A percentile compares a stretch with the other conserved stretches of the same genome.
Conservation (phyloP, 2,113 vertebrate species). For the Gallinago media region DNA sequence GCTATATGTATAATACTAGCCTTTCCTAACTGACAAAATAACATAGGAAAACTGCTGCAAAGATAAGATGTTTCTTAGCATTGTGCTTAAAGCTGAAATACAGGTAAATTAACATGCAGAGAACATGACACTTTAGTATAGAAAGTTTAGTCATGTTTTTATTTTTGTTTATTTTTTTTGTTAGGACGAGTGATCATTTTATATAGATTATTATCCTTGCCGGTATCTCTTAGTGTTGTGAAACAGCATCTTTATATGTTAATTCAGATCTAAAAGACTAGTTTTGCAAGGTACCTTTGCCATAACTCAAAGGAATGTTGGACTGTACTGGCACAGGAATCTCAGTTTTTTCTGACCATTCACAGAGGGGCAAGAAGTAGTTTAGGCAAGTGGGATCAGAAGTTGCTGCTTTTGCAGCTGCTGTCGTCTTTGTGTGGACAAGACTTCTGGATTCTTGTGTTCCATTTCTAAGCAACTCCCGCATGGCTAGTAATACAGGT, state of each 20-base stretch:
- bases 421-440: neutral
- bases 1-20: neutral
- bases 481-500: neutral
- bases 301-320: neutral
- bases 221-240: neutral
- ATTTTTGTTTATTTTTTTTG: neutral
- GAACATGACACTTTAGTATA: neutral
- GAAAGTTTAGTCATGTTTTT: neutral
- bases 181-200: neutral
- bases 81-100: neutral
- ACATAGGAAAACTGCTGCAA: neutral
- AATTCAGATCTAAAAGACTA: neutral
- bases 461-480: neutral
- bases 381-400: neutral
- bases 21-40: neutral
- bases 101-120: neutral
- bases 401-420: neutral
- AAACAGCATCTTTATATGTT: neutral
- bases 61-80: neutral
- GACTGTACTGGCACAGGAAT: neutral
- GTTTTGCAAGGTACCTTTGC: neutral
- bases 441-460: neutral
- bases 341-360: neutral
- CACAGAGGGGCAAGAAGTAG: neutral
- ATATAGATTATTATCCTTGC: neutral